Evolutionary conservation across 1,140 invertebrate species (phyloP).

Genomic region (Drosophila pandora): DNA sequence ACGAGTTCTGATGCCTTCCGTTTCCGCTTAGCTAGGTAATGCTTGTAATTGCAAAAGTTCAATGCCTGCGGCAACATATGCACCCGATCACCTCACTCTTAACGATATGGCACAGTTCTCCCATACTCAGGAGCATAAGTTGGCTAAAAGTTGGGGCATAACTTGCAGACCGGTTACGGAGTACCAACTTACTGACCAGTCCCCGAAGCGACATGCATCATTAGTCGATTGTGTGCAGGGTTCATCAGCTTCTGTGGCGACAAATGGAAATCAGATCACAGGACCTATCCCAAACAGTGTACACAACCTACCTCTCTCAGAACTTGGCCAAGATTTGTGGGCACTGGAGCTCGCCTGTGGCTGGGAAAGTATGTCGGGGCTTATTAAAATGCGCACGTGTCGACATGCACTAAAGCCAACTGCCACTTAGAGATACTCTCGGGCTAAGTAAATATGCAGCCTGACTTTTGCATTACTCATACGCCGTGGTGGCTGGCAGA

Average conservation of each 20-base stretch:
- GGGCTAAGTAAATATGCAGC: conserved; percentile 54
- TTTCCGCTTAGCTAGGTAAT: conserved; percentile 60
- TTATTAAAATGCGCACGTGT: conserved; percentile 79
- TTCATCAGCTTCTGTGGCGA: conserved; percentile 32
- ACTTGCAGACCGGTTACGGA: conserved; percentile 44
- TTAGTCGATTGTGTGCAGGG: conserved; percentile 39
- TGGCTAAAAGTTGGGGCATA: conserved; percentile 48
- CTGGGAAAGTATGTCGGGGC: conserved; percentile 10
- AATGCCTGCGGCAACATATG: conserved; percentile 57
- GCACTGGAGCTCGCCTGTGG: neutral
- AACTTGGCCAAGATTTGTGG: conserved; percentile 58
- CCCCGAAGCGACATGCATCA: conserved; percentile 41
- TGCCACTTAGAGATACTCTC: conserved; percentile 67
- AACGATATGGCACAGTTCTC: conserved; percentile 7
- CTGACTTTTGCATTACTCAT: conserved; percentile 55
- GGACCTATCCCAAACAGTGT: neutral
- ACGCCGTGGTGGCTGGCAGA: conserved; percentile 39
- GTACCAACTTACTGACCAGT: conserved; percentile 35
- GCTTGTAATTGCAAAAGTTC: conserved; percentile 76
- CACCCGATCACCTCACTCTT: conserved; percentile 25
- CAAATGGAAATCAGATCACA: conserved; percentile 13
- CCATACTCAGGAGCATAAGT: conserved; percentile 11
- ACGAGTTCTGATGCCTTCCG: conserved; percentile 51
- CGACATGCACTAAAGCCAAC: conserved; percentile 68
- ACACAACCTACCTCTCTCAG: neutral